Base-by-base conservation (phyloP, 64 coral and sea anemone genomes). In the Actinia tenebrosa region DNA sequence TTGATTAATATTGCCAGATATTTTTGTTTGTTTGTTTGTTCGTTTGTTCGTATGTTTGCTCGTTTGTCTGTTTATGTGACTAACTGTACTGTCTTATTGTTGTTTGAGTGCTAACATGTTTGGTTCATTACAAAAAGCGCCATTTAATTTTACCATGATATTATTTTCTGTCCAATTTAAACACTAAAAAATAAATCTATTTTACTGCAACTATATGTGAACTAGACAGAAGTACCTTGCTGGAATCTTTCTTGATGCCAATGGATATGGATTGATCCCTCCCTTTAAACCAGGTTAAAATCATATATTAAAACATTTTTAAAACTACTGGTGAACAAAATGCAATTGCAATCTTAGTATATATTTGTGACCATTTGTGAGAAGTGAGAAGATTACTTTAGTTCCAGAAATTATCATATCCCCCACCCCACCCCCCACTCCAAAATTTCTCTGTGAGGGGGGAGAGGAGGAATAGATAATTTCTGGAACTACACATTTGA, bases 281-380 rank as follows among this genome's bases (percentile, higher is more conserved):
- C 90, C 93, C 7, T 78, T 84, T 89, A 90, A 93, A 77, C 53
- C 87, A 99, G 97, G 97, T 99, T 98, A 85, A 85, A 84, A 83
- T 52, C 45, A 52, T 19, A 37, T 37, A 37, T 47, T 52, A 83
- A 83, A 58, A 52, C 20, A 75, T 13, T 75, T 25, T 14, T 30
- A 75, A 75, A 30, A 9, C 1, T 11, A 25, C 23, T 43, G 23
- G 22, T 8, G 9, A 69, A 69, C 18, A 7, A 23, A 69, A n/a
- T 69, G 22, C n/a, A 69, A 20, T 69, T 69, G 47, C 47, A 23
- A 66, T n/a, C 22, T 20, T 22, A 58, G 56, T 58, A 2, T 11
- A 10, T 58, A 58, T 58, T 58, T 11, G 56, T 50, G 47, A 50
- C 4, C 47, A 50, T 37, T 37, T 37, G 30, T 50, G 47, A 50